Evolutionary conservation across 2,888 invertebrate genomes (phyloP), one percentile per base, ranked within the genome.

Genomic region (Dolichopus griseipennis): DNA sequence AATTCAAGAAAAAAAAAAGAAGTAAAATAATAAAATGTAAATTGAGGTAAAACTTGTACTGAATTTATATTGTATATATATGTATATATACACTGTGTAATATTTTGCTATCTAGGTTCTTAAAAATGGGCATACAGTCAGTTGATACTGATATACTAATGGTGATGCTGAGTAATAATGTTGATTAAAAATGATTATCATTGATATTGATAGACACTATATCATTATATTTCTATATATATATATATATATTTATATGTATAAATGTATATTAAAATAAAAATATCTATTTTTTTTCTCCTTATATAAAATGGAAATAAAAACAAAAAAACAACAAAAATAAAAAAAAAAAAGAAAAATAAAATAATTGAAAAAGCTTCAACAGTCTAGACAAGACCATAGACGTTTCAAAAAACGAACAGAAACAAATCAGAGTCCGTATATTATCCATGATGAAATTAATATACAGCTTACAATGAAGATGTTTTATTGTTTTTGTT

Each of bases 371-470:
- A 27, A 63, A 63, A 63, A 63, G 63, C 63, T 63, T 63, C 63
- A 63, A 63, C 27, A 22, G 63, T 63, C 63, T 63, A 63, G 63
- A 63, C 63, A 27, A 27, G 27, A 63, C 27, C 15, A 63, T 18
- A 63, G 63, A 63, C 63, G 63, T 63, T 27, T 27, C 27, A 27
- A 27, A 63, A 21, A 52, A 52, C 52, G n/a, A 27, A 27, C 27
- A 27, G 27, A 27, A 27, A 27, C 3, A 27, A 27, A 27, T 27
- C 27, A 27, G 27, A 52, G 52, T 52, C 18, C 52, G 15, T 41
- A 15, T 52, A 52, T 37, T 15, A 52, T 52, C n/a, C 52, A 52
- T 52, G 52, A 52, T 52, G 52, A 7, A 52, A 41, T 52, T 12
- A 18, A 52, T 18, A 52, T 52, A 18, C 15, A 18, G 52, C 15